These are phyloP conservation scores for Eublepharis macularius DNA, from an alignment of 2,113 vertebrate genomes.

Conservation along the genomic window DNA sequence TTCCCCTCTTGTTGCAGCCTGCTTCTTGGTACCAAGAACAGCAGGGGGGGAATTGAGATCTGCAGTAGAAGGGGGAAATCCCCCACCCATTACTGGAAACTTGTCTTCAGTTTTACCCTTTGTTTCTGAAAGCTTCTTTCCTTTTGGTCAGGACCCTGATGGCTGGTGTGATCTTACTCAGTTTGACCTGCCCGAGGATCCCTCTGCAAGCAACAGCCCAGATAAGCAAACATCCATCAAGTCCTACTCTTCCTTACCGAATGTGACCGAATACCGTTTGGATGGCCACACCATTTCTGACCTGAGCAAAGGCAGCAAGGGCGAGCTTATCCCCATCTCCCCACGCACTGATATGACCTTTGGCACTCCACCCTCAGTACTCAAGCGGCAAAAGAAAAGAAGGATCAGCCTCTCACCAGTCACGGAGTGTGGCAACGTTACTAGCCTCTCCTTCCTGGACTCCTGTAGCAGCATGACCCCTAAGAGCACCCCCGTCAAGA, in stretches of 20 bases:
- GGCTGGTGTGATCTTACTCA: slow-evolving; percentile 93
- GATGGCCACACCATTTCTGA: slow-evolving; percentile 92
- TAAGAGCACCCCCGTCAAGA: slow-evolving; percentile 94
- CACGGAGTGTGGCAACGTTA: slow-evolving; percentile 62
- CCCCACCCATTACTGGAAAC: no score
- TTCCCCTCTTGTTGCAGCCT: neutral
- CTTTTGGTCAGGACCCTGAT: slow-evolving; percentile 83
- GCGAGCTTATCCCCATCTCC: slow-evolving; percentile 96
- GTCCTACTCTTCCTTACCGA: slow-evolving; percentile 53
- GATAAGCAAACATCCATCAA: slow-evolving; percentile 31
- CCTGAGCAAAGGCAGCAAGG: slow-evolving; percentile 89
- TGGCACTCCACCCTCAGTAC: slow-evolving; percentile 85
- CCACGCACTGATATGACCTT: slow-evolving; percentile 80
- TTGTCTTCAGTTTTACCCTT: neutral
- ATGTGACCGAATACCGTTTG: slow-evolving; percentile 86
- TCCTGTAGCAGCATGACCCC: slow-evolving; percentile 89
- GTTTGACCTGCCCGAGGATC: slow-evolving; percentile 89
- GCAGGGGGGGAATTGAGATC: no score
- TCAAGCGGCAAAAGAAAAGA: slow-evolving; percentile 86
- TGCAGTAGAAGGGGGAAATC: no score
- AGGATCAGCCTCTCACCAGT: slow-evolving; percentile 85
- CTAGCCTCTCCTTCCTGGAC: slow-evolving; percentile 78
- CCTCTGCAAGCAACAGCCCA: slow-evolving; percentile 17
- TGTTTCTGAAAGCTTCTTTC: neutral
- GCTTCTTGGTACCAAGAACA: no score